phyloP scores from a whole-genome alignment of 2,797 vertebrate species.

The Petrocephalus schoutedeni region DNA sequence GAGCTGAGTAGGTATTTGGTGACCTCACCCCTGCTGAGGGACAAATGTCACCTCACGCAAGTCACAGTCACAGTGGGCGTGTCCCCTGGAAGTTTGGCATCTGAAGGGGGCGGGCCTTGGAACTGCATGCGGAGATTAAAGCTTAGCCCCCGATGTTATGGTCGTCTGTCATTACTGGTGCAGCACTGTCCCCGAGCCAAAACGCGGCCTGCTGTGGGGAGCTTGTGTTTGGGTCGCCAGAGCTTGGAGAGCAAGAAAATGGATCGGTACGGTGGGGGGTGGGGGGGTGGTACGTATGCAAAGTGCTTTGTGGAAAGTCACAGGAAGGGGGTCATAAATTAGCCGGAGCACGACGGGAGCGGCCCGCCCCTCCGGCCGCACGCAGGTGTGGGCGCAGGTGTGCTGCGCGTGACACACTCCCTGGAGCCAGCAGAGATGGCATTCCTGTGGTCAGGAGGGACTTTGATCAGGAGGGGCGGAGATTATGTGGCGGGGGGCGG shows the following conservation, averaged over 20 bases:
- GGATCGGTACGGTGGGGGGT: background rate
- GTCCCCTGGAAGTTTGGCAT: background rate
- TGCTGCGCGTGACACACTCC: background rate
- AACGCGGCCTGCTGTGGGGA: background rate
- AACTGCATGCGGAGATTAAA: background rate
- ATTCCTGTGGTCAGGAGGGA: constrained; percentile 34
- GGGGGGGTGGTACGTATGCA: background rate
- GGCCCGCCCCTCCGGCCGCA: background rate
- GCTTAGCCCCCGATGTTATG: background rate
- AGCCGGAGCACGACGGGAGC: background rate
- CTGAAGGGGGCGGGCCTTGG: background rate
- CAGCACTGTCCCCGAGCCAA: background rate
- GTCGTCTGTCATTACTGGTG: background rate
- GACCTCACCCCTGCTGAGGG: background rate
- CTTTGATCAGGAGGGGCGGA: constrained; percentile 46
- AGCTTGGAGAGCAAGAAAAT: background rate
- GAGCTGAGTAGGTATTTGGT: background rate
- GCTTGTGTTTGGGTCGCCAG: background rate
- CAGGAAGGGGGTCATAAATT: background rate
- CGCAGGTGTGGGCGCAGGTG: background rate
- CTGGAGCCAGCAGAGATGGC: constrained; percentile 21
- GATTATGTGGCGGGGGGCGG: background rate
- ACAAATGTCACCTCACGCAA: background rate
- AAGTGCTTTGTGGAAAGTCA: background rate
- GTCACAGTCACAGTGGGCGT: background rate